phyloP scores from a whole-genome alignment of 2,888 invertebrate genomes.

The Hypomecis punctinalis region DNA sequence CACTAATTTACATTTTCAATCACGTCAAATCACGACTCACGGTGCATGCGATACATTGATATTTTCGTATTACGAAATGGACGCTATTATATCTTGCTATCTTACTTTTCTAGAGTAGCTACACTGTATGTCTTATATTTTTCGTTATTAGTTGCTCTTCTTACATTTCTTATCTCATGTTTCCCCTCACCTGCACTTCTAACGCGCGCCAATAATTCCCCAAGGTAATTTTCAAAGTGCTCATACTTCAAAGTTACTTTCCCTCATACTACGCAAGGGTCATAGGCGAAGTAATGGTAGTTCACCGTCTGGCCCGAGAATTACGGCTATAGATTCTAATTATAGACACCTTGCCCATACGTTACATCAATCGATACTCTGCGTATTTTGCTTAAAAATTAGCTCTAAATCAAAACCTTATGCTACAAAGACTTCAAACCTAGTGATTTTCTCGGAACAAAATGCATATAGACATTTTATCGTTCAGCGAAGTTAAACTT shows the following conservation, averaged over 20 bases:
- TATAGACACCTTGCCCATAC: constrained; percentile 60
- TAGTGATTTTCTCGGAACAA: constrained; percentile 7
- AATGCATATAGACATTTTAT: constrained; percentile 5
- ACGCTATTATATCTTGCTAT: no score
- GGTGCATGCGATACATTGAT: no score
- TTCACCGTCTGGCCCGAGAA: constrained; percentile 57
- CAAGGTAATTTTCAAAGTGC: constrained; percentile 1
- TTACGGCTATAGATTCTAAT: constrained; percentile 65
- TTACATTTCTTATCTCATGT: no score
- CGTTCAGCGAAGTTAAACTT: constrained; percentile 10
- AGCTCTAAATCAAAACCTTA: constrained; percentile 14
- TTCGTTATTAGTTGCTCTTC: no score
- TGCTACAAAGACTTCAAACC: constrained; percentile 3
- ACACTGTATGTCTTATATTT: no score
- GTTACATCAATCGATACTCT: constrained; percentile 22
- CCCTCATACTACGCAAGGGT: constrained; percentile 46
- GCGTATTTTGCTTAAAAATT: constrained; percentile 12
- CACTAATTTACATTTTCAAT: no score
- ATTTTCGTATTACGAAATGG: no score
- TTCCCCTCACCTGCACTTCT: no score
- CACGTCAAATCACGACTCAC: no score
- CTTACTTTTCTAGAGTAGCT: no score
- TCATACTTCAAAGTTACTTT: not conserved
- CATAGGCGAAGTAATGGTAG: constrained; percentile 50
- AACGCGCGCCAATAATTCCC: no score